These are phyloP conservation scores for Torymus texanus DNA, from an alignment of 2,888 invertebrate species.

Conservation along the genomic window DNA sequence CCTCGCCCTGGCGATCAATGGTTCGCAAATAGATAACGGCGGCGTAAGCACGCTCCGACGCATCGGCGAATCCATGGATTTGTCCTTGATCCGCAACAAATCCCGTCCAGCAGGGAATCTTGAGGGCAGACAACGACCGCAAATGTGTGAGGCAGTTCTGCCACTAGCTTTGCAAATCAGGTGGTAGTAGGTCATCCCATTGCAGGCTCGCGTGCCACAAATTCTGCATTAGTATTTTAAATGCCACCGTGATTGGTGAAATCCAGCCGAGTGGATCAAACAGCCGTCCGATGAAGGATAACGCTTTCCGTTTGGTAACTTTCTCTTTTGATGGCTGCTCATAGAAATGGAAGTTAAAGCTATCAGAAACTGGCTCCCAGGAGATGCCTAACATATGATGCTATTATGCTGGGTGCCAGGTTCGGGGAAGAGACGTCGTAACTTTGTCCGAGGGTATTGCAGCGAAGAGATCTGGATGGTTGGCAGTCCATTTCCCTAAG, in stretches of 20 bases:
- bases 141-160: neutral
- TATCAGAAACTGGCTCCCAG: neutral
- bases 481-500: neutral
- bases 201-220: neutral
- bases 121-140: neutral
- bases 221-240: neutral
- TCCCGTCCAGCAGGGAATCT: neutral
- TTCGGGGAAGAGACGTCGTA: neutral
- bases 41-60: neutral
- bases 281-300: neutral
- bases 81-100: neutral
- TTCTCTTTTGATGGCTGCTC: neutral
- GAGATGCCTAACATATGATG: neutral
- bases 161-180: neutral
- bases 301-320: neutral
- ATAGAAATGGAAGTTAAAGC: neutral
- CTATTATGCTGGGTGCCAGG: neutral
- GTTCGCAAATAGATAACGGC: neutral
- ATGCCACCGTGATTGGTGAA: neutral
- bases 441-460: neutral
- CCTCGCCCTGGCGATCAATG: neutral
- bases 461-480: neutral
- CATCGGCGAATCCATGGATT: neutral
- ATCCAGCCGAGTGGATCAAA: neutral
- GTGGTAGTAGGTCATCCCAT: neutral